Conservation (phyloP, 2,888 invertebrate species). For the Agonopterix heracliana region DNA sequence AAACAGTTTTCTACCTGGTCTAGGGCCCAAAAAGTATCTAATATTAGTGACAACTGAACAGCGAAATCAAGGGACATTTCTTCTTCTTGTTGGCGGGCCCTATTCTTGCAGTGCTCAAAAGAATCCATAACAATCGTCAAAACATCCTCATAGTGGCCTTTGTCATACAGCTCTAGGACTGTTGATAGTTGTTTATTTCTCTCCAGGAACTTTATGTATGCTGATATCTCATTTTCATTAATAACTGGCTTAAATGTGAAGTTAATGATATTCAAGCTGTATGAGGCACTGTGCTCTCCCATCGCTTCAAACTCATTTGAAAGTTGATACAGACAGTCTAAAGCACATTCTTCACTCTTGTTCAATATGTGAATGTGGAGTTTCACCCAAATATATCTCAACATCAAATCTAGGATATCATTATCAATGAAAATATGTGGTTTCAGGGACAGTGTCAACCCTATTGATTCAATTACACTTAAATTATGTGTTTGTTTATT, state of each 20-base stretch:
- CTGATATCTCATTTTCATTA: constrained; percentile 47
- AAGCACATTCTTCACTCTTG: constrained; percentile 54
- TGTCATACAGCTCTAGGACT: constrained; percentile 80
- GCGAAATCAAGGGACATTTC: constrained; percentile 74
- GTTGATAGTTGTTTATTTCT: constrained; percentile 77
- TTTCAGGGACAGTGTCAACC: constrained; percentile 47
- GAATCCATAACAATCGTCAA: constrained; percentile 81
- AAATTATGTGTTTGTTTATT: constrained; percentile 40
- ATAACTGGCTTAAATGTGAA: constrained; percentile 58
- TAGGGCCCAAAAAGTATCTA: constrained; percentile 81
- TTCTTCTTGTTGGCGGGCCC: constrained; percentile 58
- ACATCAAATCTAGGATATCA: constrained; percentile 48
- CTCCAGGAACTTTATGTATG: constrained; percentile 57
- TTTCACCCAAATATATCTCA: constrained; percentile 63
- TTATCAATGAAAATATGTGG: constrained; percentile 50
- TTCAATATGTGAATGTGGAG: constrained; percentile 57
- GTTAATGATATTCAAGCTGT: constrained; percentile 45
- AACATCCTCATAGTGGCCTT: constrained; percentile 79
- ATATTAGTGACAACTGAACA: constrained; percentile 76
- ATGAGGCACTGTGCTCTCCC: constrained; percentile 51
- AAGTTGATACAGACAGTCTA: constrained; percentile 62
- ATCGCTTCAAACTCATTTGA: constrained; percentile 62
- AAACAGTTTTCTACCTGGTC: constrained; percentile 80
- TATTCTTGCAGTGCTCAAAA: constrained; percentile 73
- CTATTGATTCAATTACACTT: constrained; percentile 52